A percentile compares a stretch with the other conserved stretches of the same genome.
These are phyloP conservation scores for Nerophis ophidion DNA, from an alignment of 2,113 vertebrate genomes.

Conservation along the genomic window DNA sequence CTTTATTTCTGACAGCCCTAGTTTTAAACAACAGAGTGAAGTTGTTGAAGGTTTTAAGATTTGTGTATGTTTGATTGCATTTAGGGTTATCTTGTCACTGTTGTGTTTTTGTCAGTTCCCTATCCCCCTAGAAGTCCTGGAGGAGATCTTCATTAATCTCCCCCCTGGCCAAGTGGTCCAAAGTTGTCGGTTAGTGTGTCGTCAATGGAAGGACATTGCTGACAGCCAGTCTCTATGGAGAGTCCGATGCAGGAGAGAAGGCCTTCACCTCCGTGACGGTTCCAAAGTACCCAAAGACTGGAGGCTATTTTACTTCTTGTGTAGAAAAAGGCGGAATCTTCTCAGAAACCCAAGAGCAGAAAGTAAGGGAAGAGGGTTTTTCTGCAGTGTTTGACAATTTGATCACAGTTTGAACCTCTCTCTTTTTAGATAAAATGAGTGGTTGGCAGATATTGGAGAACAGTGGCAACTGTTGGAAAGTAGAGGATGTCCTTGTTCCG, in stretches of 20 bases:
- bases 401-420: neutral
- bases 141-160: constrained; percentile 65
- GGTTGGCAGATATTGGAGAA: constrained; percentile 53
- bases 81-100: neutral
- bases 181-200: constrained; percentile 61
- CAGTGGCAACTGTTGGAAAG: constrained; percentile 58
- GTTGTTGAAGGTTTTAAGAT: neutral
- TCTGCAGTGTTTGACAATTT: neutral
- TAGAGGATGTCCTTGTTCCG: constrained; percentile 9
- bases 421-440: constrained; percentile 42
- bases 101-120: constrained; percentile 5
- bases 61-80: neutral
- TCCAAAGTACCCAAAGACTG: constrained; percentile 49
- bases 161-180: constrained; percentile 52
- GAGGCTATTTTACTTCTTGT: constrained; percentile 61
- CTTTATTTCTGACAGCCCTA: too few relatives aligned
- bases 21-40: too few relatives aligned
- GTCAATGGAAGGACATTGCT: constrained; percentile 59
- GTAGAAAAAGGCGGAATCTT: constrained; percentile 62
- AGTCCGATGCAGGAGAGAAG: constrained; percentile 62
- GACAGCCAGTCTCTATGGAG: constrained; percentile 67
- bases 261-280: constrained; percentile 12
- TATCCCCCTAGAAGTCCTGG: constrained; percentile 54
- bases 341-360: constrained; percentile 65
- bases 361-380: constrained; percentile 34